phyloP scores from a whole-genome alignment of 1,140 invertebrate genomes.

The Drosophila melanogaster region Release_6_plus_ISO1_MT NC_004354.4:7215001-7215500 shows the following conservation, averaged over 20 bases:
- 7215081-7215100: background rate
- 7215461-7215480: conserved; percentile 44
- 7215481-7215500: conserved; percentile 27
- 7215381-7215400: conserved; percentile 73
- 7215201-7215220: background rate
- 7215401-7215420: conserved; percentile 39
- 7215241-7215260: conserved; percentile 2
- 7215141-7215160: too few species aligned
- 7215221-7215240: background rate
- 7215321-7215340: conserved; percentile 42
- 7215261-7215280: background rate
- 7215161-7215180: background rate
- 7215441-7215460: conserved; percentile 5
- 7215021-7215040: conserved; percentile 34
- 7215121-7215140: too few species aligned
- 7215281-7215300: conserved; percentile 6
- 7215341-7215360: conserved; percentile 65
- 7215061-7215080: background rate
- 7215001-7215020: conserved; percentile 69
- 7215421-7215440: background rate
- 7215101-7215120: too few species aligned
- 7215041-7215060: conserved; percentile 52
- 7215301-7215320: conserved; percentile 44
- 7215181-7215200: background rate
- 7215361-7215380: conserved; percentile 47